Percentiles rank a stretch among this genome's conserved stretches.
These are phyloP conservation scores for Perognathus longimembris DNA, from an alignment of 2,113 vertebrate species.

Conservation along the genomic window DNA sequence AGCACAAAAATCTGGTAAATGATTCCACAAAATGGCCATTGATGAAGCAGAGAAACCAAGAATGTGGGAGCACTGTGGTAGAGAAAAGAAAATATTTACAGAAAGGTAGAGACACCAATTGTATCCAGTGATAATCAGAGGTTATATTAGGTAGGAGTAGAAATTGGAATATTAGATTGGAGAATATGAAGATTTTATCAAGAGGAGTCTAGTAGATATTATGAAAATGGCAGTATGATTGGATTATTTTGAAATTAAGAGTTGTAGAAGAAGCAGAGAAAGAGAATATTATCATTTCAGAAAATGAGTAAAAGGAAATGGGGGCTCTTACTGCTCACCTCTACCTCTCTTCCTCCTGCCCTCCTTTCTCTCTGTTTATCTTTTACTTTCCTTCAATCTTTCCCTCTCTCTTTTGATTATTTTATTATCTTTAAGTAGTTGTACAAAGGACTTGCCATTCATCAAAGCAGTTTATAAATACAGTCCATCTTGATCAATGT, in stretches of 20 bases:
- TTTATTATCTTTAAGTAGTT: no score
- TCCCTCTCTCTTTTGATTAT: not conserved
- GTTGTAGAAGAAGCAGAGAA: not conserved
- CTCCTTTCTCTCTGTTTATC: no score
- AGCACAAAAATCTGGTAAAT: constrained; percentile 1
- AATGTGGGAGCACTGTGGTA: not conserved
- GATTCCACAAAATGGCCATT: not conserved
- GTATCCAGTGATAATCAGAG: not conserved
- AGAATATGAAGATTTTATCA: not conserved
- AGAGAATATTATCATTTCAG: not conserved
- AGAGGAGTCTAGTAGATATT: not conserved
- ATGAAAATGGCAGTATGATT: not conserved
- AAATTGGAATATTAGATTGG: not conserved
- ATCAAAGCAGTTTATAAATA: no score
- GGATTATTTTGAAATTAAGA: not conserved
- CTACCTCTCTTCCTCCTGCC: fast-evolving
- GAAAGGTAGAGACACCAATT: not conserved
- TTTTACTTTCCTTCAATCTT: no score
- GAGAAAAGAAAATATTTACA: not conserved
- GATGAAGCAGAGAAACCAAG: not conserved
- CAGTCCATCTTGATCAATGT: no score
- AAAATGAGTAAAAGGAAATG: not conserved
- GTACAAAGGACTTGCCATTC: no score
- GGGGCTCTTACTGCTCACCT: no score
- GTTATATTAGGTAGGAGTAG: not conserved